A percentile compares a stretch with the other conserved stretches of the same genome.
phyloP scores from a whole-genome alignment of 2,113 vertebrate genomes.

The Romanogobio albipinnatus region DNA sequence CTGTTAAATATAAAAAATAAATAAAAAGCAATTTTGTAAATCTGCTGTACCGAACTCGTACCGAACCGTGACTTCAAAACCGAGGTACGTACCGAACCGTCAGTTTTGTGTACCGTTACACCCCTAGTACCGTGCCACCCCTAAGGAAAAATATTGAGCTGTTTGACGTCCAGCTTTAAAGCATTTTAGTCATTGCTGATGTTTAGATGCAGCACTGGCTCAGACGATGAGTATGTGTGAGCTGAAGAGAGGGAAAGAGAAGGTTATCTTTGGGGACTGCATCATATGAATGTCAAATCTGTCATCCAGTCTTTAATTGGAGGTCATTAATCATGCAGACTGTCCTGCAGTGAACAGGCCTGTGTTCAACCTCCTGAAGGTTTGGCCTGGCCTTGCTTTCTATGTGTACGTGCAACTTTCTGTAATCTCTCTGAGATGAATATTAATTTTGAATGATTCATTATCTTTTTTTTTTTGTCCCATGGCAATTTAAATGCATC shows the following conservation, averaged over 20 bases:
- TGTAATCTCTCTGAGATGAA: not conserved
- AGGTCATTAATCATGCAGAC: slow-evolving; percentile 78
- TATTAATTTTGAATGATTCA: slow-evolving; percentile 8
- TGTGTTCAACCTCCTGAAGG: slow-evolving; percentile 68
- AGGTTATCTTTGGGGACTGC: slow-evolving; percentile 65
- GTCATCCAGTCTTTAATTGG: slow-evolving; percentile 75
- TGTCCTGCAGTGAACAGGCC: slow-evolving; percentile 69
- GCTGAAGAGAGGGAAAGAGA: too few species aligned
- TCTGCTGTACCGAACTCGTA: too few species aligned
- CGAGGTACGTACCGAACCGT: too few species aligned
- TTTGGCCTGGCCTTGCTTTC: slow-evolving; percentile 64
- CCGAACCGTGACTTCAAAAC: too few species aligned
- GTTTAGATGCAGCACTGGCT: not conserved
- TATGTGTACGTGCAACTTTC: not conserved
- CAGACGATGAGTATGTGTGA: not conserved
- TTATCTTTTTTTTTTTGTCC: not conserved
- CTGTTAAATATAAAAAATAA: too few species aligned
- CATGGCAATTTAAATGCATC: not conserved
- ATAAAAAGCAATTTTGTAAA: too few species aligned
- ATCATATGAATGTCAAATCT: slow-evolving; percentile 72
- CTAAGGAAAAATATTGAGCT: slow-evolving; percentile 54
- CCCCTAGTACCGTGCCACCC: too few species aligned
- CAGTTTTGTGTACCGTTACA: too few species aligned
- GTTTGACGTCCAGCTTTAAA: slow-evolving; percentile 46
- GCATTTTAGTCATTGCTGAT: slow-evolving; percentile 60